Evolutionary conservation across 2,113 vertebrate species (phyloP).

Genomic region (Centropristis striata): DNA sequence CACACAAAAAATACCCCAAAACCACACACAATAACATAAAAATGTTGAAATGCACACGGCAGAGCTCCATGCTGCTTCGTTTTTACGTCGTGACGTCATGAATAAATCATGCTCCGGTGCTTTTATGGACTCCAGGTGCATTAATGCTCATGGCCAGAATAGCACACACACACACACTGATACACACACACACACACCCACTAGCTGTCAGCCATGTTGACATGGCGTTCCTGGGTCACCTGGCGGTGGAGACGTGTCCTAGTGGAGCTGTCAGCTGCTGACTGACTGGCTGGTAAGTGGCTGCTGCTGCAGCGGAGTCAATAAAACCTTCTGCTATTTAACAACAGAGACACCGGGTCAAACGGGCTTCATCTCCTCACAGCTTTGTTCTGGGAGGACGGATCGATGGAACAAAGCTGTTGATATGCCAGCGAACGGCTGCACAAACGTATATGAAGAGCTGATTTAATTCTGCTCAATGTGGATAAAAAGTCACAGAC

Average conservation of each 20-base stretch:
- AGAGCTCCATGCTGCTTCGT: too few relatives aligned
- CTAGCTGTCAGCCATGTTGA: slow-evolving; percentile 46
- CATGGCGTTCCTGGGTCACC: slow-evolving; percentile 66
- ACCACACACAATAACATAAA: too few relatives aligned
- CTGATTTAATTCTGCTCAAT: slow-evolving; percentile 43
- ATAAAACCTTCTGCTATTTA: slow-evolving; percentile 78
- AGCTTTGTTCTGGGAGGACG: slow-evolving; percentile 55
- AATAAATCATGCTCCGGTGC: too few relatives aligned
- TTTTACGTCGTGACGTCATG: too few relatives aligned
- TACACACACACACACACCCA: slow-evolving; percentile 19
- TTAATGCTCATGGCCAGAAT: not conserved
- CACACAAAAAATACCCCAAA: too few relatives aligned
- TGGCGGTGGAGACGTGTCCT: slow-evolving; percentile 61
- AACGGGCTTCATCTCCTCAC: slow-evolving; percentile 63
- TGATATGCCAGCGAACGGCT: slow-evolving; percentile 34
- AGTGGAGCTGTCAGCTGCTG: slow-evolving; percentile 69
- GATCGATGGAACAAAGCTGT: slow-evolving; percentile 75
- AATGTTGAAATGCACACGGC: too few relatives aligned
- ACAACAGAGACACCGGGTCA: slow-evolving; percentile 68
- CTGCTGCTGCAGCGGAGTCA: slow-evolving; percentile 76
- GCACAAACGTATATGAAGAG: slow-evolving; percentile 20
- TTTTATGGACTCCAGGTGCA: too few relatives aligned
- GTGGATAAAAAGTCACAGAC: slow-evolving; percentile 34
- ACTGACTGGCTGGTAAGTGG: slow-evolving; percentile 66
- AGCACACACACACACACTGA: slow-evolving; percentile 17